Base-by-base conservation (phyloP, 2,797 vertebrate genomes). In the Melanotaenia pygmaea region DNA sequence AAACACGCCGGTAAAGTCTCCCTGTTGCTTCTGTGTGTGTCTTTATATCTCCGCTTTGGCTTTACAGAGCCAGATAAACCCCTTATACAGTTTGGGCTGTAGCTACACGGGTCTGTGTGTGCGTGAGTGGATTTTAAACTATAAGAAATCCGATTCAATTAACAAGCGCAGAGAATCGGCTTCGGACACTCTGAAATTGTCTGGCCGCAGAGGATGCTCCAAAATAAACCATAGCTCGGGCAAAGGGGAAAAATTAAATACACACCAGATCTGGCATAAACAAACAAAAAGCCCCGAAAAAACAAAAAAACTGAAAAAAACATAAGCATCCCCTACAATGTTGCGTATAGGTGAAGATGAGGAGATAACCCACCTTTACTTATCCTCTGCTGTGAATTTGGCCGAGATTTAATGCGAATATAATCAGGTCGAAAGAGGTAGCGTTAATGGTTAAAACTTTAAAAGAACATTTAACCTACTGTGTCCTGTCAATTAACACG, bases 111-210 rank as follows among this genome's bases (percentile, higher is more conserved):
- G 85, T 87, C 84, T 85, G 72, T 89, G 87, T 67, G 77, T 59
- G 73, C 81, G 89, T 50, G 89, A 89, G 91, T 92, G 93, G 93
- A 94, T 94, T 94, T 94, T 86, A 94, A 94, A 94, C 90, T 94
- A 93, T 92, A 94, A 94, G 94, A 95, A 95, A 95, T 94, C 93
- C 93, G 92, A 94, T 94, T 94, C 93, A 93, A 93, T 94, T 94
- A 94, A 94, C 94, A 91, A 91, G 93, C 91, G 86, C 90, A 90
- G 86, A 94, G 93, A 94, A 94, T 94, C 94, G 91, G 93, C 91
- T 94, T 94, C 94, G 91, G 91, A 93, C 88, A 80, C 91, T 84
- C 90, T 90, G 90, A 88, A 91, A 92, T 89, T 86, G 92, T 91
- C 89, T 80, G 65, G 77, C 71, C 38, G 81, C 74, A 50, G 80